Percentiles rank a stretch among this genome's conserved stretches.
These are phyloP conservation scores for Neosilurus mollespiculum DNA, from an alignment of 2,797 vertebrate species.

Conservation along the genomic window DNA sequence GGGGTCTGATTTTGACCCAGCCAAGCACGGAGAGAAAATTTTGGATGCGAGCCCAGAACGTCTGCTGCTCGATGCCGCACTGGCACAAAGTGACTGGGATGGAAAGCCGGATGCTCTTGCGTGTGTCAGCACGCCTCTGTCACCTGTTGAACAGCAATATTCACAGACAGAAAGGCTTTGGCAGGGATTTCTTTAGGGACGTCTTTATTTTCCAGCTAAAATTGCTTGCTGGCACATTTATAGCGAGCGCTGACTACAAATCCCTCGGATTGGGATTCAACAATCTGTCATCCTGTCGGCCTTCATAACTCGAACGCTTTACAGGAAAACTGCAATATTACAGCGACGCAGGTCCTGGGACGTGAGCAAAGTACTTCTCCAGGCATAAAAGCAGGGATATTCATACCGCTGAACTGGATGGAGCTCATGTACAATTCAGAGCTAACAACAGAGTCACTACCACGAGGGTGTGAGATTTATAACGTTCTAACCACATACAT, in stretches of 20 bases:
- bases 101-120: constrained; percentile 3
- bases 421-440: neutral
- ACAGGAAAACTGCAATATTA: constrained; percentile 10
- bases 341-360: neutral
- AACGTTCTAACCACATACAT: neutral
- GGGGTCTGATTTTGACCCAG: constrained; percentile 12
- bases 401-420: neutral
- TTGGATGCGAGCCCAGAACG: constrained; percentile 5
- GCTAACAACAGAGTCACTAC: neutral
- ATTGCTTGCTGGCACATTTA: constrained; percentile 21
- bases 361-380: neutral
- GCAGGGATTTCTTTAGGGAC: constrained; percentile 1
- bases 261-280: neutral
- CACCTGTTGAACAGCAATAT: constrained; percentile 14
- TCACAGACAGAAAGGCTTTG: neutral
- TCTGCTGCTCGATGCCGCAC: constrained; percentile 1
- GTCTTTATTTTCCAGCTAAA: constrained; percentile 16
- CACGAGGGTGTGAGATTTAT: neutral
- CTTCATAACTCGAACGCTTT: constrained; percentile 1
- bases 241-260: neutral
- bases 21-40: neutral
- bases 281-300: constrained; percentile 15
- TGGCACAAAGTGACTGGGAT: constrained; percentile 5
- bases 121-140: neutral
- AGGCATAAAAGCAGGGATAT: constrained; percentile 2